Conservation (phyloP, 1,140 invertebrate genomes). For the Heliconius hewitsoni region DNA sequence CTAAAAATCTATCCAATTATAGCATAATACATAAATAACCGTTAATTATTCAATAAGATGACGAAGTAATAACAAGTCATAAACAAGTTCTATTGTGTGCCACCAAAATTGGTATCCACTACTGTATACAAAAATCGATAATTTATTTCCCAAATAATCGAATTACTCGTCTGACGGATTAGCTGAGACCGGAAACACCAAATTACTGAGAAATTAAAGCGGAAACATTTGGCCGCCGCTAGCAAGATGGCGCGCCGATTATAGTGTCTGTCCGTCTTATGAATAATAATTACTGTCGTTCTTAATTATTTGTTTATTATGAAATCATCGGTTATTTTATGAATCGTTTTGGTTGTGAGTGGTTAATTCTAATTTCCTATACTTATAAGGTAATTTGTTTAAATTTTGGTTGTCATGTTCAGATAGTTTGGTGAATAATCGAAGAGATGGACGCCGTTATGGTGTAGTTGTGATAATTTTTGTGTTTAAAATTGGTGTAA, state of each 20-base stretch:
- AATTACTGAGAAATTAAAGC: conserved; percentile 81
- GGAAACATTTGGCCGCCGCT: conserved; percentile 80
- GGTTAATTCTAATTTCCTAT: not conserved
- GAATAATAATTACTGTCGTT: conserved; percentile 69
- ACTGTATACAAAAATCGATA: conserved; percentile 77
- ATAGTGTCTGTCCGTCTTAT: conserved; percentile 70
- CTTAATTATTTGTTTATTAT: conserved; percentile 63
- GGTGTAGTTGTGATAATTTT: too few relatives aligned
- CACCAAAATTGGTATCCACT: conserved; percentile 59
- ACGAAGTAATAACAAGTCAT: not conserved
- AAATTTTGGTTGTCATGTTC: not conserved
- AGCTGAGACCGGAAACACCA: conserved; percentile 74
- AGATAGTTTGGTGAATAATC: too few relatives aligned
- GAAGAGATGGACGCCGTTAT: too few relatives aligned
- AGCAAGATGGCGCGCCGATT: conserved; percentile 78
- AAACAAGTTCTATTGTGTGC: conserved; percentile 44
- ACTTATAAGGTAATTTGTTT: not conserved
- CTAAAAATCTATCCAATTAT: not conserved
- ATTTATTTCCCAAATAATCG: conserved; percentile 81
- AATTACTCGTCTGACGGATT: conserved; percentile 77
- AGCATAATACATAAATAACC: not conserved
- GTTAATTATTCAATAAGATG: not conserved
- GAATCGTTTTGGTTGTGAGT: not conserved
- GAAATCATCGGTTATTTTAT: conserved; percentile 32
- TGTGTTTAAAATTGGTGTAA: too few relatives aligned